Percentiles rank a stretch among this genome's conserved stretches.
These are phyloP conservation scores for Gonatopus flavifemur DNA, from an alignment of 1,140 invertebrate genomes.

Conservation along the genomic window DNA sequence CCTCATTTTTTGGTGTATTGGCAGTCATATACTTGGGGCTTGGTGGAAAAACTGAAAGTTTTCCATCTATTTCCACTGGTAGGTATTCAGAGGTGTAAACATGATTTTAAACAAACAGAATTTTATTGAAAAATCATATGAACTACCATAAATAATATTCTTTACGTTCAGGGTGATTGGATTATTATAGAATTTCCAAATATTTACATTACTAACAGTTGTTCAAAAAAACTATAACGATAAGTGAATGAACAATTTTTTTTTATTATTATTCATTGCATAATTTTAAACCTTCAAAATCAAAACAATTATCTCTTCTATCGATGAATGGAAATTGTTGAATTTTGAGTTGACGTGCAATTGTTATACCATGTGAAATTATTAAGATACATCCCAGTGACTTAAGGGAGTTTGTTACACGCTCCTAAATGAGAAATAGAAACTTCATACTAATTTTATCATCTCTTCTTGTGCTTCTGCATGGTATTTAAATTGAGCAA, in stretches of 20 bases:
- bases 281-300: no score
- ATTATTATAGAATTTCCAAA: background rate
- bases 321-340: no score
- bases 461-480: no score
- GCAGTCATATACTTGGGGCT: conserved; percentile 68
- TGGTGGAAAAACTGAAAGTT: conserved; percentile 47
- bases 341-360: no score
- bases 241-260: background rate
- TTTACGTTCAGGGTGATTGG: background rate
- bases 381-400: no score
- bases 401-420: no score
- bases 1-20: conserved; percentile 67
- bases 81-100: conserved; percentile 43
- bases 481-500: no score
- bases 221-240: background rate
- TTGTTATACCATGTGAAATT: no score
- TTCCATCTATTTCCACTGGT: conserved; percentile 50
- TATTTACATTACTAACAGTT: no score
- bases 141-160: conserved; percentile 9
- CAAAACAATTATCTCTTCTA: no score
- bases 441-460: no score
- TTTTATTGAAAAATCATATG: conserved; percentile 2
- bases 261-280: background rate
- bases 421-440: no score
- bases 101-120: conserved; percentile 15